These are phyloP conservation scores for Pterobdella sp. DNA, from an alignment of 2,888 invertebrate genomes.

Conservation along the genomic window DNA sequence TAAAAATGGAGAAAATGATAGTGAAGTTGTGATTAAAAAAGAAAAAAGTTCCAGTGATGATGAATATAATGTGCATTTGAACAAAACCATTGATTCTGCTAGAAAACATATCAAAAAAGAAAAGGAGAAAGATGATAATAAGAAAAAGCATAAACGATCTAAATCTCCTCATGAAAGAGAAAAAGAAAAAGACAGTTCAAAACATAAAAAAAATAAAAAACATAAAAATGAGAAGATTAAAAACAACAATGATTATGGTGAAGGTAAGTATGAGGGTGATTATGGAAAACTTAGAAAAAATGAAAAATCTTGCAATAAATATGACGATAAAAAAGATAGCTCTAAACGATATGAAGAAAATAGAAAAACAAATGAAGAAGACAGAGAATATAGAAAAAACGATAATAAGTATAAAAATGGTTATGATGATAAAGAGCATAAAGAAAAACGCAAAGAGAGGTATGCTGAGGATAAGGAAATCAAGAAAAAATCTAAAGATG, in stretches of 20 bases:
- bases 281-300: background rate
- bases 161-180: background rate
- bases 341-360: background rate
- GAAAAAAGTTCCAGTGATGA: background rate
- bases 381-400: background rate
- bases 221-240: background rate
- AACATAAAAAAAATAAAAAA: background rate
- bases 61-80: slow-evolving; percentile 2
- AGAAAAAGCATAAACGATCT: background rate
- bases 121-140: slow-evolving; percentile 12
- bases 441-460: background rate
- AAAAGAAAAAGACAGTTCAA: background rate
- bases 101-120: background rate
- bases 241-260: background rate
- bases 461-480: background rate
- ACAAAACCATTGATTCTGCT: background rate
- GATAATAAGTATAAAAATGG: background rate
- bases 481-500: background rate
- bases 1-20: background rate
- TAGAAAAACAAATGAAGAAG: background rate
- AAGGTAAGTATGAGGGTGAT: background rate
- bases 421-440: background rate
- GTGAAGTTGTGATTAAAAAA: background rate
- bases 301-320: background rate
- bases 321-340: background rate